Evolutionary conservation across 2,888 invertebrate genomes (phyloP), one percentile per base, ranked within the genome.

Genomic region (Malachius bipustulatus): DNA sequence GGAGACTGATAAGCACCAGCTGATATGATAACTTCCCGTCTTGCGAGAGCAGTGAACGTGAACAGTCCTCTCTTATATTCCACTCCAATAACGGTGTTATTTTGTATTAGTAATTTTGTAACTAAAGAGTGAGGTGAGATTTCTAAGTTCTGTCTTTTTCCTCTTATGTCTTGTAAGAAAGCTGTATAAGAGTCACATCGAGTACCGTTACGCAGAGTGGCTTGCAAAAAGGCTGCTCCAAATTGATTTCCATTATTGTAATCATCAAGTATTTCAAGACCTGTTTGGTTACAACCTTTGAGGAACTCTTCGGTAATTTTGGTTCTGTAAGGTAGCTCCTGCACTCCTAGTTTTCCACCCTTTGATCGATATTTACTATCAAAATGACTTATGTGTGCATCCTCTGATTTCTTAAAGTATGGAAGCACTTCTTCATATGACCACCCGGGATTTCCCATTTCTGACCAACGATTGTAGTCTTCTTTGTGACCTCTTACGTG

Each of bases 391-490:
- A n/a, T n/a, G n/a, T n/a, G n/a, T n/a, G n/a, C n/a, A n/a, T n/a
- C n/a, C n/a, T n/a, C n/a, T n/a, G n/a, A n/a, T n/a, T n/a, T n/a
- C n/a, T n/a, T n/a, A n/a, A n/a, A n/a, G n/a, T n/a, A n/a, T n/a
- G n/a, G n/a, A n/a, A n/a, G n/a, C n/a, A n/a, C n/a, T n/a, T n/a
- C n/a, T n/a, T n/a, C n/a, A n/a, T n/a, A n/a, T n/a, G 55, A 51
- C 75, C 75, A 75, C 3, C 74, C 74, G 3, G 60, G 56, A 42
- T 69, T 69, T 4, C 72, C 74, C 34, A 63, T 50, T 4, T 51
- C 56, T 27, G 64, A 68, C 75, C 75, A 85, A 57, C 67, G 62
- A 50, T 87, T 77, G 62, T 79, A 87, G 51, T 87, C 82, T 4
- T 65, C 60, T 2, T 69, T 70, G 51, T 75, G 69, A 0, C 75